Conservation (phyloP, 2,797 vertebrate species). For the Chelonia mydas region DNA sequence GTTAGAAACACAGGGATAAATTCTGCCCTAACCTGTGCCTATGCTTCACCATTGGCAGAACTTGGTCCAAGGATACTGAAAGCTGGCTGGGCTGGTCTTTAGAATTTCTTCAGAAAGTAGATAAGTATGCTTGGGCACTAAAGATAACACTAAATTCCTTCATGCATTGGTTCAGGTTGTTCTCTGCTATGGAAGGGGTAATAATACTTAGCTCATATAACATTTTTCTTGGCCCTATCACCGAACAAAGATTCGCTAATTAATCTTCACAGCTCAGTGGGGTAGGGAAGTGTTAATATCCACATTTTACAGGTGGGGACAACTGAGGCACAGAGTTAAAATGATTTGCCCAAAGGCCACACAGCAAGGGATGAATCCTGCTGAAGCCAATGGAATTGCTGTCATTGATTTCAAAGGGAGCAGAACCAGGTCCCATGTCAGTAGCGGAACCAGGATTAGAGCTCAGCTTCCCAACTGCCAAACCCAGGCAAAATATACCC, state of each 20-base stretch:
- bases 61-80: neutral
- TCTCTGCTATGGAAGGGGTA: neutral
- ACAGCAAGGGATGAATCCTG: neutral
- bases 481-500: conserved; percentile 31
- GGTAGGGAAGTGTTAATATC: neutral
- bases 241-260: neutral
- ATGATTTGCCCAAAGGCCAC: neutral
- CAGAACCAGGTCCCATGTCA: conserved; percentile 26
- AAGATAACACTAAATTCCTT: neutral
- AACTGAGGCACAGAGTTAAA: neutral
- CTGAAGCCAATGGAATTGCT: conserved; percentile 9
- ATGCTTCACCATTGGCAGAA: neutral
- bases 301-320: neutral
- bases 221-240: neutral
- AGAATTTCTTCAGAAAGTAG: neutral
- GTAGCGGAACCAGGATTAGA: conserved; percentile 37
- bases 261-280: neutral
- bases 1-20: neutral
- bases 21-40: neutral
- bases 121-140: neutral
- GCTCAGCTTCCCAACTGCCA: conserved; percentile 56
- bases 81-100: neutral
- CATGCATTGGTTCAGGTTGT: neutral
- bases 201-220: neutral
- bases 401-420: neutral